Base-by-base conservation (phyloP, 92 coral and sea anemone genomes). In the Meandrina meandrites region DNA sequence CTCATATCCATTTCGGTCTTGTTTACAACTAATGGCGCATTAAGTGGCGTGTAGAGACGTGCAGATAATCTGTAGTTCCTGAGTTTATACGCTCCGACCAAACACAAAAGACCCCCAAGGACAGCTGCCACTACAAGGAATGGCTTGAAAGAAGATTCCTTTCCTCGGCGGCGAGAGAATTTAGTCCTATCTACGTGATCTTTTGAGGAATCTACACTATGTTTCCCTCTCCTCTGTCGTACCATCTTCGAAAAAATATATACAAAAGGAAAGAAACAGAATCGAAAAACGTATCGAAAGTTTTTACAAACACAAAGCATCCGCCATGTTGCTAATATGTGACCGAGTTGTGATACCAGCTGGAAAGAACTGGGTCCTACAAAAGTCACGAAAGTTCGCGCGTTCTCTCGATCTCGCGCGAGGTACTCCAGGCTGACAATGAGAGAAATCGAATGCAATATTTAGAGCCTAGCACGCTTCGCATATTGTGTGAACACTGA, bases 1-100 rank as follows among this genome's bases (percentile, higher is more conserved):
- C 92, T 90, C 73, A 90, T 53, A 80, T 94, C 98, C 79, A 83
- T 84, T 76, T 95, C 94, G 32, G 91, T 70, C 21, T 89, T 85
- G 84, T 96, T 93, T 19, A 91, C 84, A 82, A 97, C 98, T 51
- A 86, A 90, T 24, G 95, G 96, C 9, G 94, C 95, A 60, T 90
- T 89, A 27, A 97, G 90, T 21, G 98, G 99, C 19, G 94, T 95
- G 75, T 91, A 91, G 68, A 97, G 90, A 77, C 92, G 92, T 64
- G 93, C 27, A 3, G 88, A 89, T 75, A 89, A 62, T 56, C 87
- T 86, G 84, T 93, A 92, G 30, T 88, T 91, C 95, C 95, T 95
- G 71, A 91, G 82, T 32, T 84, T 83, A 76, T 92, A 95, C 34
- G 87, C 93, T 4, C 92, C 96, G 67, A 86, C 83, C 45, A 84